phyloP scores from a whole-genome alignment of 1,140 invertebrate genomes.

The Ladona fulva region DNA sequence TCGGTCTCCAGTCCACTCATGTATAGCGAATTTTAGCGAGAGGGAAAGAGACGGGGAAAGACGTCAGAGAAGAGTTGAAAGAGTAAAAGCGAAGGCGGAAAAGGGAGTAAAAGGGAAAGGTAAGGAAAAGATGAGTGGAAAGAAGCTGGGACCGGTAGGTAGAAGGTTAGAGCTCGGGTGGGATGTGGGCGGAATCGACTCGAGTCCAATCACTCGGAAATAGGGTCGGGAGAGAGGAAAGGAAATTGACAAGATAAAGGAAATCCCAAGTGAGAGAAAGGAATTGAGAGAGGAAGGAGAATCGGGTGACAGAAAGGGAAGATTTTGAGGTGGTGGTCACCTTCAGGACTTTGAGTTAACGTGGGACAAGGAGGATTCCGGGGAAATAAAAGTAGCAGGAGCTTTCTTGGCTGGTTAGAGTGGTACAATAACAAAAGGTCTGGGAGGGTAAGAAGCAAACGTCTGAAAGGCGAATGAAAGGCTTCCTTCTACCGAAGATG shows the following conservation, averaged over 20 bases:
- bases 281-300: neutral
- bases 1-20: no score
- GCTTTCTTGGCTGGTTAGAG: neutral
- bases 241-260: slow-evolving; percentile 6
- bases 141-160: neutral
- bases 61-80: neutral
- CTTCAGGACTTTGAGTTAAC: neutral
- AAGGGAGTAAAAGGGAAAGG: neutral
- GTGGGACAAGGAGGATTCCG: neutral
- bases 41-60: no score
- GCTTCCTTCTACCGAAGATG: neutral
- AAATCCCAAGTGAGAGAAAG: neutral
- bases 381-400: neutral
- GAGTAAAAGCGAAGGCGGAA: neutral
- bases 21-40: no score
- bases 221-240: neutral
- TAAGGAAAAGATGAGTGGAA: neutral
- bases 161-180: no score
- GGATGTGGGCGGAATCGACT: neutral
- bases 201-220: neutral
- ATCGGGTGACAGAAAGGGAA: neutral
- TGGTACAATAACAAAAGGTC: neutral
- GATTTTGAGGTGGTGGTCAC: neutral
- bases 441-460: neutral
- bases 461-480: neutral